Percentiles rank a stretch among this genome's conserved stretches.
phyloP scores from a whole-genome alignment of 2,113 vertebrate genomes.

The Urocynchramus pylzowi region DNA sequence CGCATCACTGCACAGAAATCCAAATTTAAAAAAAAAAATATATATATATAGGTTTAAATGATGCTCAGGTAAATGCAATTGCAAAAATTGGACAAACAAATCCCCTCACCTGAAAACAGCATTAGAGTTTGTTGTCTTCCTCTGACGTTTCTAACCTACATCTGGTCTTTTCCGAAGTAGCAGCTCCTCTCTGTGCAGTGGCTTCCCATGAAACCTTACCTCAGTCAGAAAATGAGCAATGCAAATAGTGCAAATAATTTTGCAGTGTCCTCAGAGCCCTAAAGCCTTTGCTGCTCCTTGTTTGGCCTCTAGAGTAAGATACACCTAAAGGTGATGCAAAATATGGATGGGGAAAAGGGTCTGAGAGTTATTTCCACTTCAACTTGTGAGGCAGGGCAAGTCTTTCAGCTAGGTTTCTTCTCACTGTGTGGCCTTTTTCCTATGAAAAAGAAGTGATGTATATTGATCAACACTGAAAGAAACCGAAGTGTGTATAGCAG shows the following conservation, averaged over 20 bases:
- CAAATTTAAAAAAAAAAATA: too few species aligned
- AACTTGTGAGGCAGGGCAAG: background rate
- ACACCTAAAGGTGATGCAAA: background rate
- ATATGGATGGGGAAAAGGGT: background rate
- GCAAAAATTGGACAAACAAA: background rate
- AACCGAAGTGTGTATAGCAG: background rate
- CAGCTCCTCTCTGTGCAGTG: background rate
- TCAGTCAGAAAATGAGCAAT: background rate
- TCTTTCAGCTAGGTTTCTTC: background rate
- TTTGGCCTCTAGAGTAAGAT: background rate
- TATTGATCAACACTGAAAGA: background rate
- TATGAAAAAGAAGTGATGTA: rapidly evolving
- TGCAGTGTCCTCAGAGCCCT: background rate
- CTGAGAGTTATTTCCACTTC: background rate
- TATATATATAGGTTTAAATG: background rate
- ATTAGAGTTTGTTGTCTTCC: background rate
- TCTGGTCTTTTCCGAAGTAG: background rate
- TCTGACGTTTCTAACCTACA: background rate
- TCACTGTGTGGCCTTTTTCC: background rate
- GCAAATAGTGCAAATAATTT: background rate
- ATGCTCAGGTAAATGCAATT: background rate
- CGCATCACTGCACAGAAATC: background rate
- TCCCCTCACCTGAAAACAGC: background rate
- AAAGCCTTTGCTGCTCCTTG: background rate
- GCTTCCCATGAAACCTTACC: background rate